These are phyloP conservation scores for Oostethus manadensis DNA, from an alignment of 2,113 vertebrate species.

Conservation along the genomic window DNA sequence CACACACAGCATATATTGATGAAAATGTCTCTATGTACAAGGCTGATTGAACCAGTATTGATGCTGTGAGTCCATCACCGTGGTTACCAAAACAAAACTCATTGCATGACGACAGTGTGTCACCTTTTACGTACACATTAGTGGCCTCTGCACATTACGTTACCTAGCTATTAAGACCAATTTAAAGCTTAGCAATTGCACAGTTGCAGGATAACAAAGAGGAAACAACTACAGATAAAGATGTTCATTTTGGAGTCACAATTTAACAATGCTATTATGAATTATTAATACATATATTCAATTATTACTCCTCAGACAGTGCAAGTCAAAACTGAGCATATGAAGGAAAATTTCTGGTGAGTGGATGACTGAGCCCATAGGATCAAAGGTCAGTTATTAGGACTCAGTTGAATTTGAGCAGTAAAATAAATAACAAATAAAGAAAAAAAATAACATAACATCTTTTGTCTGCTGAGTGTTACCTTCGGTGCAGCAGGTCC, in stretches of 20 bases:
- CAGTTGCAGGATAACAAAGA: too few relatives aligned
- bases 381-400: background rate
- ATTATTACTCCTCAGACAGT: background rate
- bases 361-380: background rate
- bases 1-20: conserved; percentile 35
- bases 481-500: conserved; percentile 98
- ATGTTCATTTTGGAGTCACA: too few relatives aligned
- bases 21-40: conserved; percentile 21
- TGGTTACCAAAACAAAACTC: conserved; percentile 47
- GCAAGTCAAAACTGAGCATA: too few relatives aligned
- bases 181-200: too few relatives aligned
- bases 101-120: conserved; percentile 18
- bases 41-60: conserved; percentile 50
- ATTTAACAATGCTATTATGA: too few relatives aligned
- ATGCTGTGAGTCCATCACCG: conserved; percentile 34
- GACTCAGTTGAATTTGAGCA: background rate
- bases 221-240: too few relatives aligned
- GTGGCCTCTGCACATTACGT: conserved; percentile 38
- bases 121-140: too few relatives aligned
- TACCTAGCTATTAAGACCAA: conserved; percentile 48
- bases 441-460: background rate
- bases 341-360: background rate
- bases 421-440: too few relatives aligned
- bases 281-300: background rate
- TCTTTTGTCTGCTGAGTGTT: background rate